Conservation (phyloP, 2,888 invertebrate genomes). For the Diploptera punctata region DNA sequence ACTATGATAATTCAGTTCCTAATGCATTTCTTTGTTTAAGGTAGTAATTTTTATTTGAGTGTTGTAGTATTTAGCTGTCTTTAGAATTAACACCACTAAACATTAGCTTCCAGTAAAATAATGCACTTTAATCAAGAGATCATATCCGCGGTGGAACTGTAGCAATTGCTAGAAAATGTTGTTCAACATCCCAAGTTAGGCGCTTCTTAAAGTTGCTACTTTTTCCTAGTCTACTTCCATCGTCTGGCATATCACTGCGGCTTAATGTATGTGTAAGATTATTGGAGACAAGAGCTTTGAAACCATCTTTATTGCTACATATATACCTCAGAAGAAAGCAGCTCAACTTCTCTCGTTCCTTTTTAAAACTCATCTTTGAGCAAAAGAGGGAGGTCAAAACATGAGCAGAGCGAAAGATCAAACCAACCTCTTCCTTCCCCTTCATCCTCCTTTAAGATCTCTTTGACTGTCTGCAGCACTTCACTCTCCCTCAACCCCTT, state of each 20-base stretch:
- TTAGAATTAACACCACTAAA: too few species aligned
- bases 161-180: not conserved
- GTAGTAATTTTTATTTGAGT: too few species aligned
- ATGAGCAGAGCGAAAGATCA: conserved; percentile 36
- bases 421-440: conserved; percentile 34
- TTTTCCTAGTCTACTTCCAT: not conserved
- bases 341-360: conserved; percentile 21
- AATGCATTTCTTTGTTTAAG: too few species aligned
- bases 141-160: too few species aligned
- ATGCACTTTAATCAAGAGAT: too few species aligned
- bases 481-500: conserved; percentile 30
- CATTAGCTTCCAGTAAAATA: too few species aligned
- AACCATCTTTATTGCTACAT: conserved; percentile 35
- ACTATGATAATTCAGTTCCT: too few species aligned
- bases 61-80: too few species aligned
- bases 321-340: conserved; percentile 29
- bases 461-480: conserved; percentile 41
- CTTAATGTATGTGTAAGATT: conserved; percentile 29
- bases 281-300: conserved; percentile 30
- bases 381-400: conserved; percentile 35
- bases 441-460: conserved; percentile 36
- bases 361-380: conserved; percentile 37
- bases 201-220: conserved; percentile 7
- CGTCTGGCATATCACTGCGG: conserved; percentile 3
- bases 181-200: not conserved